Evolutionary conservation across 2,888 invertebrate species (phyloP), one percentile per base, ranked within the genome.

Genomic region (Atrina japonica): DNA sequence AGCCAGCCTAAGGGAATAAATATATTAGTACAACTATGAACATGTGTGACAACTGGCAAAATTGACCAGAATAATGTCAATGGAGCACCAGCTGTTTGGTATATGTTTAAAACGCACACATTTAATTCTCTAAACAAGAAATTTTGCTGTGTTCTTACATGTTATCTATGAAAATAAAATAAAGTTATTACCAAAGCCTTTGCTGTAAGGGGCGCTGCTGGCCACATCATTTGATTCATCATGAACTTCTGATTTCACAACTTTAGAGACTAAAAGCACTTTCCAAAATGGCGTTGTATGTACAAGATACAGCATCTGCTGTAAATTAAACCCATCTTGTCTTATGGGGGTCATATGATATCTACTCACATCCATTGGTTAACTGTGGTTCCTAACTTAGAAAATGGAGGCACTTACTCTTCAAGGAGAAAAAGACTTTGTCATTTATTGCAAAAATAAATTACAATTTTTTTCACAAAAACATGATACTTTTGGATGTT

Each of bases 151-250:
- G 11, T 35, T 35, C 35, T 7, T 7, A 35, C 11, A 11, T 35
- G 35, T 35, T 35, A 35, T 25, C 7, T 21, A 67, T 52, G 16
- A 65, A n/a, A 43, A 59, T 53, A 35, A 18, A 35, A 7, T 21
- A 56, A 64, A 64, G 27, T 21, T 29, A 55, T 72, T 72, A 72
- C 71, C 71, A 72, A 50, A 64, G 71, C 66, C 63, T 72, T 72
- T 18, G 63, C 69, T 63, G 67, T 66, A 27, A 72, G 47, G 43
- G 71, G 71, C 56, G 66, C 67, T 66, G 63, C 71, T 59, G 66
- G 63, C 71, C 71, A 72, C 71, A 72, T 72, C 64, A 72, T 63
- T 35, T 55, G 71, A 67, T 72, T 72, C 71, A 72, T 72, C 16
- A 35, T 67, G 43, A 47, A 25, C 18, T 49, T 23, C 29, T 47